phyloP scores from a whole-genome alignment of 23 tunicate species.

The Styela clava region DNA sequence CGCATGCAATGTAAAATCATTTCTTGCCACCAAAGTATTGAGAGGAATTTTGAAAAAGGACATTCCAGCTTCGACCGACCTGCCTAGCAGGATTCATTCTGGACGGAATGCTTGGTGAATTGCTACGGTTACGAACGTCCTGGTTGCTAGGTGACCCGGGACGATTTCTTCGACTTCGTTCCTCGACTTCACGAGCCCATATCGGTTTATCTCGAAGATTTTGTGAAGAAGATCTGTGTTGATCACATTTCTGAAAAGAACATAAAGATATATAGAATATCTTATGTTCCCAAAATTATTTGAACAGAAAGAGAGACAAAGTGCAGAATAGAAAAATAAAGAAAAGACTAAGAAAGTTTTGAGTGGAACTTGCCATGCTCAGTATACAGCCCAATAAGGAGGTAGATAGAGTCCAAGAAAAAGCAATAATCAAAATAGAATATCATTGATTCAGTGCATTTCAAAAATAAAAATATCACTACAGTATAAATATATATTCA shows the following conservation, averaged over 20 bases:
- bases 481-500: no score
- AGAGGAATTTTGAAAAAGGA: no score
- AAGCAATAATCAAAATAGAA: no score
- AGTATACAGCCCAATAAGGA: no score
- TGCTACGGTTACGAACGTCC: conserved; percentile 1
- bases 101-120: conserved; percentile 21
- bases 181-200: conserved; percentile 81
- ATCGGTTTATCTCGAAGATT: conserved; percentile 62
- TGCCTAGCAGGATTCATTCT: conserved; percentile 15
- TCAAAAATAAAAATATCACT: no score
- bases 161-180: conserved; percentile 64
- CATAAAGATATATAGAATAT: neutral
- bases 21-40: no score
- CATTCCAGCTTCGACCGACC: neutral
- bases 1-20: no score
- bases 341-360: no score
- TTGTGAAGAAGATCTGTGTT: neutral
- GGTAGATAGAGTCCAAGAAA: no score
- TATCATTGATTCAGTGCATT: no score
- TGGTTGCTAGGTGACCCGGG: conserved; percentile 62
- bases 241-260: conserved; percentile 3
- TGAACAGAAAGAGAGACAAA: neutral
- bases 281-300: neutral
- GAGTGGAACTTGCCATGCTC: no score
- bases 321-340: neutral